Percentiles rank a stretch among this genome's conserved stretches.
Conservation (phyloP, 2,113 vertebrate species). For the Danionella cerebrum region DNA sequence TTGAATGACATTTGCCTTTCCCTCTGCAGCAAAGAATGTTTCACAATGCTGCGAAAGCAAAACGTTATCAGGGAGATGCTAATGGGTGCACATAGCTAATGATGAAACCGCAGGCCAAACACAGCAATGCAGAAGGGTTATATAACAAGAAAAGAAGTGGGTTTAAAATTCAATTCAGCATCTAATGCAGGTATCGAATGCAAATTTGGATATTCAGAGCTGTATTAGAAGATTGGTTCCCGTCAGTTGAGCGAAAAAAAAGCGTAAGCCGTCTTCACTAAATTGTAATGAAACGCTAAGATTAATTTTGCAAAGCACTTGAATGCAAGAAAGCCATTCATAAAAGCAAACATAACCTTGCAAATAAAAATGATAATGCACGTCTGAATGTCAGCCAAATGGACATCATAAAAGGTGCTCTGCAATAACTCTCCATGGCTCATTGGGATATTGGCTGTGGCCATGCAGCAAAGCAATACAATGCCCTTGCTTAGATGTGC, state of each 20-base stretch:
- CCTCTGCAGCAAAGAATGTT: constrained; percentile 18
- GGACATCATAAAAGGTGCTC: constrained; percentile 42
- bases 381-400: constrained; percentile 47
- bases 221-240: not conserved
- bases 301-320: constrained; percentile 9
- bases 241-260: too few species aligned
- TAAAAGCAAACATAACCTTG: constrained; percentile 26
- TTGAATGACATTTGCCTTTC: constrained; percentile 25
- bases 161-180: constrained; percentile 8
- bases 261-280: too few species aligned
- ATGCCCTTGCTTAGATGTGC: constrained; percentile 39
- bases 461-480: constrained; percentile 42
- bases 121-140: constrained; percentile 33
- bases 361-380: constrained; percentile 46
- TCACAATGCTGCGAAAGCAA: constrained; percentile 29
- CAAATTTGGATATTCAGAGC: not conserved
- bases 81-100: constrained; percentile 45
- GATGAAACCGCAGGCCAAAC: constrained; percentile 56
- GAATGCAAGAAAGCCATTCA: not conserved
- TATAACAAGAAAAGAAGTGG: constrained; percentile 6
- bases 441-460: constrained; percentile 44
- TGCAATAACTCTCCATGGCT: constrained; percentile 36
- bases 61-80: constrained; percentile 46
- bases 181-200: not conserved
- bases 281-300: not conserved